Conservation (phyloP, 2,888 invertebrate species). For the Noctuana brunneofusca region DNA sequence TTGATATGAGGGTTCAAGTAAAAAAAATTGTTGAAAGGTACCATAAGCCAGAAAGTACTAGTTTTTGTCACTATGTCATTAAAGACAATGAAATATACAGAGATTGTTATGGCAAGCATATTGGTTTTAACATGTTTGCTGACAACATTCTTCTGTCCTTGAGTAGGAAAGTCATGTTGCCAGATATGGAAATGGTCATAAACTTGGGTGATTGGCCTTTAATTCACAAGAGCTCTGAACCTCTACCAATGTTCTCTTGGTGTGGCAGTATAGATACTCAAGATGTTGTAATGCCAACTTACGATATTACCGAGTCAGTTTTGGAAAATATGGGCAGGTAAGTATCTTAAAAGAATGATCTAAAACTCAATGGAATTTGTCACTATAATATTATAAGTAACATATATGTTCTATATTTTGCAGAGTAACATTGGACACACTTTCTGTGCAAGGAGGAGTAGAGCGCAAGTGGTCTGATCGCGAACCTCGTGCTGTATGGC, state of each 20-base stretch:
- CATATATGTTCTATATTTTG: conserved; percentile 13
- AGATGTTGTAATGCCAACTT: conserved; percentile 97
- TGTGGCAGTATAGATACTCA: conserved; percentile 93
- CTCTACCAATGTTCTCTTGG: conserved; percentile 96
- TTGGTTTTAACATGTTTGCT: conserved; percentile 97
- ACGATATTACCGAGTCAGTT: conserved; percentile 96
- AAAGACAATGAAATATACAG: conserved; percentile 92
- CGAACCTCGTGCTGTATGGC: conserved; percentile 91
- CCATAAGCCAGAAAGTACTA: conserved; percentile 90
- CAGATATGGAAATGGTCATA: conserved; percentile 94
- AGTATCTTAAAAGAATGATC: not conserved
- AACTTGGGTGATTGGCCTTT: conserved; percentile 99
- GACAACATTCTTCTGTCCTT: conserved; percentile 93
- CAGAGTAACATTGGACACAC: conserved; percentile 93
- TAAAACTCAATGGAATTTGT: not conserved
- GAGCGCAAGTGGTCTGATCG: conserved; percentile 89
- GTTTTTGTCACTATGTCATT: conserved; percentile 94
- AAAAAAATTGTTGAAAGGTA: conserved; percentile 86
- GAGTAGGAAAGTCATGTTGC: conserved; percentile 89
- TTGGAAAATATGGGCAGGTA: conserved; percentile 97
- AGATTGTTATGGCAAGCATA: conserved; percentile 96
- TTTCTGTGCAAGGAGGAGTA: conserved; percentile 93
- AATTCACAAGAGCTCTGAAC: conserved; percentile 78
- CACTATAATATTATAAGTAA: not conserved
- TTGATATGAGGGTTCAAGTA: conserved; percentile 88